Evolutionary conservation across 2,888 invertebrate species (phyloP).

Genomic region (Melanophora roralis): DNA sequence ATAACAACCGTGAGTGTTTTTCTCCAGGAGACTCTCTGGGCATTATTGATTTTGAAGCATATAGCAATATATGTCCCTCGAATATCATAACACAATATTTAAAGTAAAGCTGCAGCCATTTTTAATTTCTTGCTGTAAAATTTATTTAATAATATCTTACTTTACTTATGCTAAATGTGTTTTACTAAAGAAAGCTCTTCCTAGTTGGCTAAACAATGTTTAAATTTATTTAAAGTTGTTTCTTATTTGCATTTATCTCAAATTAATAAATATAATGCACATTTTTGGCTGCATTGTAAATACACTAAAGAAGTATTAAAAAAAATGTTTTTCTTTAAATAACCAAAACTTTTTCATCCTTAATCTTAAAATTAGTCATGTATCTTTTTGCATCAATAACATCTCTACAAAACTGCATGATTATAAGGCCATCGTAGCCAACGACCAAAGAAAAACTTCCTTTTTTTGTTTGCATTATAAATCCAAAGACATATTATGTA

Average conservation of each 20-base stretch:
- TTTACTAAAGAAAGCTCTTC: too few species aligned
- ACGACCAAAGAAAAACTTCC: neutral
- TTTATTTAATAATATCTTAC: too few species aligned
- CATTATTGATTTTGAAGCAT: too few species aligned
- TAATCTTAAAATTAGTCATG: conserved; percentile 31
- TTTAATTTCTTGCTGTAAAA: too few species aligned
- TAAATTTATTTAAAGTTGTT: neutral
- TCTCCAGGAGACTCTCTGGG: too few species aligned
- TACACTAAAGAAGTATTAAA: too few species aligned
- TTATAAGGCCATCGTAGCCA: neutral
- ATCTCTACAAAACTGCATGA: conserved; percentile 21
- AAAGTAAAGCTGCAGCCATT: too few species aligned
- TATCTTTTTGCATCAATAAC: conserved; percentile 30
- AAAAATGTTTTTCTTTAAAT: neutral
- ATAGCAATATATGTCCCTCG: too few species aligned
- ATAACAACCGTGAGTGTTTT: too few species aligned
- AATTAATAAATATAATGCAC: neutral
- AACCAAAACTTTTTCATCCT: neutral
- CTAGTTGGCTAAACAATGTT: too few species aligned
- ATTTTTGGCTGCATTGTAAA: neutral
- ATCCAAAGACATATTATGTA: conserved; percentile 56
- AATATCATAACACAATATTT: too few species aligned
- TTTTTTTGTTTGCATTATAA: neutral
- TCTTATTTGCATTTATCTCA: neutral
- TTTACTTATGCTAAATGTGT: too few species aligned